Percentiles rank a stretch among this genome's conserved stretches.
Conservation (phyloP, 2,113 vertebrate species). For the Zapus hudsonius region DNA sequence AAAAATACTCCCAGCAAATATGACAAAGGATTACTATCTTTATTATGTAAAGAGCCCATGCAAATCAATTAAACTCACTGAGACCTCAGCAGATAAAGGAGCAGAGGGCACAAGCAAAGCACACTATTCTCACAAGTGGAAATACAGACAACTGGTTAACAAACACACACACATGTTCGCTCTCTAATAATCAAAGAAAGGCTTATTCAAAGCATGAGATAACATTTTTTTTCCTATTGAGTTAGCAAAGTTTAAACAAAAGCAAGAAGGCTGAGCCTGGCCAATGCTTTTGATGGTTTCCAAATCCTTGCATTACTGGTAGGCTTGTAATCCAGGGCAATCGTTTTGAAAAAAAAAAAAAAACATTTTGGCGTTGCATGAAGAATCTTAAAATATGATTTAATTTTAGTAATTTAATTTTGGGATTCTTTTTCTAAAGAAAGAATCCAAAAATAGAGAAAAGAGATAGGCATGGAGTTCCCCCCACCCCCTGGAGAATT, state of each 20-base stretch:
- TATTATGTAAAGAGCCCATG: conserved; percentile 55
- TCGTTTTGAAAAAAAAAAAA: neutral
- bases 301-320: neutral
- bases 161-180: conserved; percentile 27
- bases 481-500: neutral
- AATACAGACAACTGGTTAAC: neutral
- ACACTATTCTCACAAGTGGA: conserved; percentile 50
- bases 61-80: conserved; percentile 68
- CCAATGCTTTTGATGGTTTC: neutral
- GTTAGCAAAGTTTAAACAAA: conserved; percentile 37
- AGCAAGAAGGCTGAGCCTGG: neutral
- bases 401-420: conserved; percentile 73
- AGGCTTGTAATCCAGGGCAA: neutral
- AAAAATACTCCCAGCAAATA: conserved; percentile 58
- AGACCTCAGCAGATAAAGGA: conserved; percentile 59
- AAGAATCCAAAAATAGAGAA: conserved; percentile 55
- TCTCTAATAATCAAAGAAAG: conserved; percentile 43
- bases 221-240: neutral
- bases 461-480: conserved; percentile 6
- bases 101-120: conserved; percentile 12
- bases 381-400: conserved; percentile 61
- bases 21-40: conserved; percentile 69
- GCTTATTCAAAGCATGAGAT: conserved; percentile 24
- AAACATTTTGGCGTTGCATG: conserved; percentile 36
- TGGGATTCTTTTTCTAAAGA: conserved; percentile 13